Base-by-base conservation (phyloP, 92 coral and sea anemone species). In the Epizoanthus rinbou region DNA sequence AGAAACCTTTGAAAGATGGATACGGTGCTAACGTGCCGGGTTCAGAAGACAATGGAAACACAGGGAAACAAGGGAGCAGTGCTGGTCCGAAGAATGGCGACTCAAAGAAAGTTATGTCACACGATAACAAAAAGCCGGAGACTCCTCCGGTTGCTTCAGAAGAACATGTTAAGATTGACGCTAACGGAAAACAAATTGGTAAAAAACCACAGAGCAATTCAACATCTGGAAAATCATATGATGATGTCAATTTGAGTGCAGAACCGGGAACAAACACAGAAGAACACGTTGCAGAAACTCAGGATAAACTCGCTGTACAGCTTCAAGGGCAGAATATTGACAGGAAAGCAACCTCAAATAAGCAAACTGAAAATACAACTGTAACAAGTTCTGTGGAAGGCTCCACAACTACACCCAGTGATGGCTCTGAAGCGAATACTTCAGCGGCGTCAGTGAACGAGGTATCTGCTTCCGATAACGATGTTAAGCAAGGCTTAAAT, bases 31-130 rank as follows among this genome's bases (percentile, higher is more conserved):
- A 28, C n/a, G 64, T 0, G 17, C 43, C 35, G 13, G 28, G 9
- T 15, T 16, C 65, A 15, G 47, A 50, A 50, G 15, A 13, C 19
- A 54, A 17, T 45, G 57, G 31, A 41, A 54, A 78, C 8, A 65
- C 3, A 4, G 59, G 52, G 66, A 23, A 19, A 10, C 18, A 22
- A 22, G 82, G 39, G 23, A 63, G 39, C 18, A 41, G 3, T 4
- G 21, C 57, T 10, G 54, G 82, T 43, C 71, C 82, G 25, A 78
- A 41, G 71, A 78, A 78, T 22, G 82, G 7, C 18, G 56, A 18
- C 10, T 63, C 41, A 17, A 78, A 78, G 6, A 78, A 78, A 43
- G 5, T 78, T 21, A 11, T 75, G 18, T 57, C 81, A 33, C 82
- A 78, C 37, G 58, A 15, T 33, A 22, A 14, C 23, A 63, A 78